phyloP scores from a whole-genome alignment of 2,797 vertebrate genomes.

The Gymnoscopelus braueri region DNA sequence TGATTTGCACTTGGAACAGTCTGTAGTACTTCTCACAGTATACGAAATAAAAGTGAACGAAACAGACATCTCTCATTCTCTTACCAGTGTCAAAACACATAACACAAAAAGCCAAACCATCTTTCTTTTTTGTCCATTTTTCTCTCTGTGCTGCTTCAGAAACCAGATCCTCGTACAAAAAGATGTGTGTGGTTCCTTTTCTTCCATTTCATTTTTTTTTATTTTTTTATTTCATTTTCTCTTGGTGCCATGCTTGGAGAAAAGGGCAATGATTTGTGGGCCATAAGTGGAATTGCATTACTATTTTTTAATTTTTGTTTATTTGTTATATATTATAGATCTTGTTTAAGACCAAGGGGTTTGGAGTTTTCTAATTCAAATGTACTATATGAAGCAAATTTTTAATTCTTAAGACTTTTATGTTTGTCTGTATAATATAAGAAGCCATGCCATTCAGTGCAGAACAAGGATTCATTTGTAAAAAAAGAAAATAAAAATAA shows the following conservation, averaged over 20 bases:
- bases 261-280: too few species aligned
- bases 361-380: too few species aligned
- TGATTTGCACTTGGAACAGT: background rate
- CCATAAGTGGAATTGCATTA: too few species aligned
- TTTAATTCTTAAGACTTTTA: too few species aligned
- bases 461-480: too few species aligned
- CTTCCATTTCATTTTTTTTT: background rate
- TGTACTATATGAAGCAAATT: too few species aligned
- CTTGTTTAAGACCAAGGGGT: too few species aligned
- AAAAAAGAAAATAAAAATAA: too few species aligned
- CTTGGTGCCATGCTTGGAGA: constrained; percentile 49
- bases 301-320: too few species aligned
- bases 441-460: too few species aligned
- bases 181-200: constrained; percentile 40
- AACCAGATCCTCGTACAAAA: constrained; percentile 38
- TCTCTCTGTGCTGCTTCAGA: constrained; percentile 48
- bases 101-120: constrained; percentile 52
- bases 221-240: background rate
- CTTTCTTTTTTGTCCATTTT: constrained; percentile 6
- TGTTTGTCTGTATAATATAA: too few species aligned
- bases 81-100: constrained; percentile 24
- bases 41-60: constrained; percentile 6
- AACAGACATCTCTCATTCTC: constrained; percentile 2
- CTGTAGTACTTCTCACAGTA: constrained; percentile 25
- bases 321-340: too few species aligned